phyloP scores from a whole-genome alignment of 2,797 vertebrate genomes.

The Calcarius lapponicus region DNA sequence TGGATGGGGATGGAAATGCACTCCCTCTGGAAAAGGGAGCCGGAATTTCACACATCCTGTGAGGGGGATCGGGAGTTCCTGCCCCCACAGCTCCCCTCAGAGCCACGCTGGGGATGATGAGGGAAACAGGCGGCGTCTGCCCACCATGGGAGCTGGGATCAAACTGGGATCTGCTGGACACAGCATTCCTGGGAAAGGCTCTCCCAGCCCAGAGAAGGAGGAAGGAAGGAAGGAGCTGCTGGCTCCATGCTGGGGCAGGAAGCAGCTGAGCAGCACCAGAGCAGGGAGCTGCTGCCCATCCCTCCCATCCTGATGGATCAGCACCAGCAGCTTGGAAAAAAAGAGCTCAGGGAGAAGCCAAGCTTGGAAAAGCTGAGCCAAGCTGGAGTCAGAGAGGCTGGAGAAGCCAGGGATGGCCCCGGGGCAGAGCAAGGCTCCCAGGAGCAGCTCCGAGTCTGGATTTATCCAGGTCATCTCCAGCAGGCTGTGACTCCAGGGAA shows the following conservation, averaged over 20 bases:
- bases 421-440: not conserved
- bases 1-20: conserved; percentile 64
- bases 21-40: conserved; percentile 54
- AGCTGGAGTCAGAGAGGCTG: not conserved
- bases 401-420: not conserved
- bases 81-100: not conserved
- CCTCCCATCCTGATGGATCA: not conserved
- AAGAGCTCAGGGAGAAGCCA: not conserved
- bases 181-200: not conserved
- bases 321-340: not conserved
- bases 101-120: not conserved
- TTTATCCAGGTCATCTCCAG: not conserved
- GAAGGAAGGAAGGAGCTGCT: conserved; percentile 8
- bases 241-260: not conserved
- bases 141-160: accelerated
- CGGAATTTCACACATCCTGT: accelerated
- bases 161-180: not conserved
- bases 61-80: not conserved
- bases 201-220: not conserved
- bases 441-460: not conserved
- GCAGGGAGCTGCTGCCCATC: not conserved
- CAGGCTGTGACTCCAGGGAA: not conserved
- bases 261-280: not conserved
- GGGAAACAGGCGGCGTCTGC: not conserved
- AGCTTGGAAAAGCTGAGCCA: not conserved